These are phyloP conservation scores for Danio jaintianensis DNA, from an alignment of 2,797 vertebrate species.

Conservation along the genomic window DNA sequence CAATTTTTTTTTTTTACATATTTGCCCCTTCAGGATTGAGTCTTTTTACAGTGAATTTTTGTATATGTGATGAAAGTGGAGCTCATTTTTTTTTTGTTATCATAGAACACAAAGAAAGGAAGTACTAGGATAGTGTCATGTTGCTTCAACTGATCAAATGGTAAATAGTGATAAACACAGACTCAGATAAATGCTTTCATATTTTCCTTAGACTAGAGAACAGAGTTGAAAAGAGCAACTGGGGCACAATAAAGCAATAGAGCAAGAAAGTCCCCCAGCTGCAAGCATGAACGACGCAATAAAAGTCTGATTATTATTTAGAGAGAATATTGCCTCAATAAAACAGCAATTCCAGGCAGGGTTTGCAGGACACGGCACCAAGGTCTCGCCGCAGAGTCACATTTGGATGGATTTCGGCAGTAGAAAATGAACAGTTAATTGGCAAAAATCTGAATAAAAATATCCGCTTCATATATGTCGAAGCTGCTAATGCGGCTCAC, in stretches of 20 bases:
- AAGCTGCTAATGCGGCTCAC: not conserved
- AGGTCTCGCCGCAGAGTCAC: conserved; percentile 50
- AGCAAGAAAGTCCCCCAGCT: conserved; percentile 50
- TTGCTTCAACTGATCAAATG: conserved; percentile 17
- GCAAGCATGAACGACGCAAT: conserved; percentile 58
- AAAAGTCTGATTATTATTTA: conserved; percentile 66
- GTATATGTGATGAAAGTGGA: no score
- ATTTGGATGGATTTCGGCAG: conserved; percentile 34
- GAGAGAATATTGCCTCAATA: conserved; percentile 62
- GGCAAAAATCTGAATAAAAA: conserved; percentile 20
- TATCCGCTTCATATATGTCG: not conserved
- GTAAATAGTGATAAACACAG: conserved; percentile 41
- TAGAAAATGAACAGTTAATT: conserved; percentile 19
- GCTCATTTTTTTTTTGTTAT: no score
- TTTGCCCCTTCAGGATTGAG: no score
- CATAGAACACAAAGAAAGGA: not conserved
- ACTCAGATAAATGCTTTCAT: conserved; percentile 43
- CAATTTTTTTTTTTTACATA: no score
- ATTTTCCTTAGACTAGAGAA: conserved; percentile 48
- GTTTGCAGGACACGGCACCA: conserved; percentile 52
- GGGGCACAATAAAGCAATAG: conserved; percentile 54
- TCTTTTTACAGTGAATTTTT: no score
- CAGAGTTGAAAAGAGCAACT: conserved; percentile 53
- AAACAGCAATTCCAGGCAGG: conserved; percentile 54
- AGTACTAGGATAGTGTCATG: not conserved